Base-by-base conservation (phyloP, 2,113 vertebrate genomes). In the Pithys albifrons region DNA sequence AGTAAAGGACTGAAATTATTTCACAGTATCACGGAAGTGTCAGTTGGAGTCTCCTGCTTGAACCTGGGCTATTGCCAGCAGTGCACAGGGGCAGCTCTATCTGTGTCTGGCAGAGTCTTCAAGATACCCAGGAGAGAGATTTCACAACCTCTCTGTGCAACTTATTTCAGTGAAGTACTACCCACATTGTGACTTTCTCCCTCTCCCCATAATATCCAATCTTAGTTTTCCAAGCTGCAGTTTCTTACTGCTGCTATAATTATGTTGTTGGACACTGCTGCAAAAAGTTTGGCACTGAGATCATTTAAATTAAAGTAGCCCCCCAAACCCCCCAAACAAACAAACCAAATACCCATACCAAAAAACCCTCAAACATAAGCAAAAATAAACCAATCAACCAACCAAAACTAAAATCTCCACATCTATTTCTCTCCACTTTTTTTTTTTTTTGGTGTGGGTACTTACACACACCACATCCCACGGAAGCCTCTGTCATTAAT, bases 1-100 rank as follows among this genome's bases (percentile, higher is more conserved):
- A 80, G 41, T 73, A 77, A 80, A 4, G 19, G 17, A 77, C 49
- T 76, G 49, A 76, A 90, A 93, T 59, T 85, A 62, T 91, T 83
- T 85, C 41, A 49, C 3, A 58, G 58, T 20, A 61, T 61, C 77
- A 83, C 1, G 29, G 33, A 83, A 85, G 15, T 48, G 48, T 85
- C 19, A 6, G 10, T 18, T 39, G 31, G 24, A 73, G 9, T 39
- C 49, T 93, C 24, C 54, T 79, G 19, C 74, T 41, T 82, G 35
- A 95, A 81, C 45, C 61, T 91, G 57, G 19, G 11, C n/a, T 91
- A 24, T 23, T 65, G 67, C 65, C 37, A 91, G n/a, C 39, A 58
- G 35, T 27, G 17, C 41, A 75, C n/a, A 75, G 33, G 39, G 35
- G 25, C 31, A 88, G 52, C 35, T 78, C 14, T 70, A 28, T 58